These are phyloP conservation scores for Verasper variegatus DNA, from an alignment of 2,113 vertebrate genomes.

Conservation along the genomic window DNA sequence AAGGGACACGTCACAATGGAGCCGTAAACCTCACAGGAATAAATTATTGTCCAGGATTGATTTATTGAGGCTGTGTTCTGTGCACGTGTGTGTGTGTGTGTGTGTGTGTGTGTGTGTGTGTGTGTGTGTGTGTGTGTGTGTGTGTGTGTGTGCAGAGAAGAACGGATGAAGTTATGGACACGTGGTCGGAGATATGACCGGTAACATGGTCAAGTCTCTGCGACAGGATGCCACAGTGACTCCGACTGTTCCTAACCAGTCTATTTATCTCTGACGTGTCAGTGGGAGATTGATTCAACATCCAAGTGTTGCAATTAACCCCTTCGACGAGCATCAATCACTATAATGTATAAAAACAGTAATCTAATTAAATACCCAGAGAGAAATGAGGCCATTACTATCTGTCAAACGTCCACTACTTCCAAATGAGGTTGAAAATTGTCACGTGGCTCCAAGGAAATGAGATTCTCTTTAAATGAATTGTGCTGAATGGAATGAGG, in stretches of 20 bases:
- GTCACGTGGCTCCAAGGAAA: slow-evolving; percentile 2
- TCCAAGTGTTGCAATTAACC: slow-evolving; percentile 75
- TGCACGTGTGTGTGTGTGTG: too few relatives aligned
- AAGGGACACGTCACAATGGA: too few relatives aligned
- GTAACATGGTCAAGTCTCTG: slow-evolving; percentile 29
- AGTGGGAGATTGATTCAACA: slow-evolving; percentile 63
- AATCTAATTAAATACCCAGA: slow-evolving; percentile 62
- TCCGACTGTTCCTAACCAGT: slow-evolving; percentile 26
- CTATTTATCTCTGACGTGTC: slow-evolving; percentile 56
- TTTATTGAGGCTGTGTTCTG: too few relatives aligned
- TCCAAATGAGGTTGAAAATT: slow-evolving; percentile 33
- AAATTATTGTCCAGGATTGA: too few relatives aligned
- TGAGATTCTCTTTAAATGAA: slow-evolving; percentile 17
- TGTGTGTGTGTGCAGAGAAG: background rate
- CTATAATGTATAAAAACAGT: slow-evolving; percentile 47
- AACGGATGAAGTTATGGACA: background rate
- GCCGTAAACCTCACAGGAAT: too few relatives aligned
- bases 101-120: too few relatives aligned
- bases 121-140: too few relatives aligned
- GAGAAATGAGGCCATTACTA: slow-evolving; percentile 52
- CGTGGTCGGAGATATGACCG: slow-evolving; percentile 7
- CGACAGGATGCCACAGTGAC: slow-evolving; percentile 35
- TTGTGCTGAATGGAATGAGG: background rate
- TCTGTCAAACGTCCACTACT: slow-evolving; percentile 31
- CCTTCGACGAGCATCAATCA: slow-evolving; percentile 68